These are phyloP conservation scores for Araneus ventricosus DNA, from an alignment of 1,140 invertebrate genomes.

Conservation along the genomic window DNA sequence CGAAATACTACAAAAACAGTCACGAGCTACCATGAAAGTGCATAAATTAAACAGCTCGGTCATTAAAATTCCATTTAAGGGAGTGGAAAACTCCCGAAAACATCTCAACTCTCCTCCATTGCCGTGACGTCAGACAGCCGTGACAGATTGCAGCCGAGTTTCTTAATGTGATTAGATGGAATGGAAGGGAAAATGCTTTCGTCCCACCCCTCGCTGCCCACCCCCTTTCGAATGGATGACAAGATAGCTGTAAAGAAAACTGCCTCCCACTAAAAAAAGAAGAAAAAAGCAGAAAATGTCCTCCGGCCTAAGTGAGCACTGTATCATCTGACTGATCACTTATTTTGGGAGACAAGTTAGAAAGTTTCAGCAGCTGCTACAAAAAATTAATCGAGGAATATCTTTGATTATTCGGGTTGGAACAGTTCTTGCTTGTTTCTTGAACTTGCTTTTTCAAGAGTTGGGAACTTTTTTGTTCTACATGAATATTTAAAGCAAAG, in stretches of 20 bases:
- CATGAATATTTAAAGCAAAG: no score
- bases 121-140: conserved; percentile 57
- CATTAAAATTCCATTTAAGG: conserved; percentile 74
- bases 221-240: conserved; percentile 47
- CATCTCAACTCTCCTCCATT: conserved; percentile 52
- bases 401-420: conserved; percentile 36
- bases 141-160: conserved; percentile 71
- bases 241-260: conserved; percentile 58
- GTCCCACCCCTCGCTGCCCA: neutral
- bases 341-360: conserved; percentile 49
- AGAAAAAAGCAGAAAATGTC: conserved; percentile 34
- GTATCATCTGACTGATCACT: conserved; percentile 56
- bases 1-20: conserved; percentile 55
- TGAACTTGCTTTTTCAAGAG: neutral
- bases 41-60: conserved; percentile 64
- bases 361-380: conserved; percentile 57
- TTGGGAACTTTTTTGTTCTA: no score
- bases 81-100: conserved; percentile 63
- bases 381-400: conserved; percentile 45
- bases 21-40: conserved; percentile 44
- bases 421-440: neutral
- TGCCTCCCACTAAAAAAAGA: neutral
- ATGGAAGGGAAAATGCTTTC: conserved; percentile 61
- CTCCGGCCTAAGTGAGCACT: conserved; percentile 46
- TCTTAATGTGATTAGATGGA: conserved; percentile 72